Percentiles rank a stretch among this genome's conserved stretches.
Conservation (phyloP, 2,113 vertebrate species). For the Psilopsiagon aurifrons region DNA sequence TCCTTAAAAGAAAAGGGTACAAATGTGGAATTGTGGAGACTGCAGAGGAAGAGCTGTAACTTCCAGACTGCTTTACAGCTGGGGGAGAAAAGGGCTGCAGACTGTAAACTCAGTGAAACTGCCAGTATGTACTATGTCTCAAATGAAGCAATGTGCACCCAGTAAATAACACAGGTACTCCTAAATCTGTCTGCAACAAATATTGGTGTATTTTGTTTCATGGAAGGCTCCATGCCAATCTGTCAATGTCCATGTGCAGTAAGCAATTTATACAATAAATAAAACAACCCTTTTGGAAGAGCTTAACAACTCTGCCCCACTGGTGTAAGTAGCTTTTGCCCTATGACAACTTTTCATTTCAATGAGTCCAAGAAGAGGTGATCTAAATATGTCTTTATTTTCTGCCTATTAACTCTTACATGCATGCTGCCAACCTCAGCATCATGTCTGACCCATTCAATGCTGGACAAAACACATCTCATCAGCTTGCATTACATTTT, state of each 20-base stretch:
- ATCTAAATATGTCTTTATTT: neutral
- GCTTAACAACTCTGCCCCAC: neutral
- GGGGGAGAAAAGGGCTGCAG: neutral
- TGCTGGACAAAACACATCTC: slow-evolving; percentile 46
- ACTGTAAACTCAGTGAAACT: neutral
- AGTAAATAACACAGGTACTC: neutral
- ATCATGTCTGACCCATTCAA: slow-evolving; percentile 52
- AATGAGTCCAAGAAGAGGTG: neutral
- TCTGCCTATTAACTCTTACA: slow-evolving; percentile 36
- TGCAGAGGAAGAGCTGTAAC: neutral
- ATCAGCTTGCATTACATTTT: slow-evolving; percentile 59
- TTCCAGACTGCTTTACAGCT: neutral
- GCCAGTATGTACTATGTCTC: neutral
- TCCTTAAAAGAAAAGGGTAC: neutral
- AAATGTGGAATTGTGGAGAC: neutral
- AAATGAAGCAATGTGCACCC: neutral
- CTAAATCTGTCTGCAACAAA: neutral
- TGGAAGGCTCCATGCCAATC: neutral
- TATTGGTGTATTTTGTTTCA: neutral
- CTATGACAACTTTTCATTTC: neutral
- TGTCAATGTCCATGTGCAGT: neutral
- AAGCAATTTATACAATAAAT: neutral
- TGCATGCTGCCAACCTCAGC: neutral
- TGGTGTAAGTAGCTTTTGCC: neutral
- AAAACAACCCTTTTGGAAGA: neutral